These are phyloP conservation scores for Brachystomella parvula DNA, from an alignment of 1,140 invertebrate genomes.

Conservation along the genomic window DNA sequence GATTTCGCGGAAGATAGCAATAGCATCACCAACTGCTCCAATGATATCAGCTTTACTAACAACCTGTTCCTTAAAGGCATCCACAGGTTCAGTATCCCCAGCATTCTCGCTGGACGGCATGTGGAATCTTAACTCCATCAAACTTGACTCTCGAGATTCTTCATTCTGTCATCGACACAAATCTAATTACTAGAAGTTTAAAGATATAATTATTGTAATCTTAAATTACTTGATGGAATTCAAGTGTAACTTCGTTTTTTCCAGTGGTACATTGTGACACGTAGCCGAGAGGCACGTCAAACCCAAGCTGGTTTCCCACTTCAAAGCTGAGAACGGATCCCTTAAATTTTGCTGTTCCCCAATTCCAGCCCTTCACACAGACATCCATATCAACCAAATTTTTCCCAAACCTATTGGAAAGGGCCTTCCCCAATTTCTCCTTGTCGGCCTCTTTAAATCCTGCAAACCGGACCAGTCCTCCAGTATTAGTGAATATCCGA, in stretches of 20 bases:
- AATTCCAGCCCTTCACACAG: constrained; percentile 97
- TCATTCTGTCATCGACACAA: constrained; percentile 62
- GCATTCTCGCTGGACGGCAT: constrained; percentile 79
- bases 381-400: constrained; percentile 85
- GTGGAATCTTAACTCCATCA: constrained; percentile 97
- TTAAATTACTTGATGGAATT: constrained; percentile 79
- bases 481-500: constrained; percentile 83
- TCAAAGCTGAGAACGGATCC: constrained; percentile 88
- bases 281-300: constrained; percentile 93
- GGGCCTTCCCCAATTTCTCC: constrained; percentile 60
- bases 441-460: constrained; percentile 73
- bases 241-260: constrained; percentile 97
- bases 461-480: constrained; percentile 79
- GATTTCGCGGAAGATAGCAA: constrained; percentile 92
- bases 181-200: not conserved
- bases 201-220: too few relatives aligned
- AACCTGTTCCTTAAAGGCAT: constrained; percentile 90
- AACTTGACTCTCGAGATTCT: constrained; percentile 80
- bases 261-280: constrained; percentile 94
- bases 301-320: constrained; percentile 77
- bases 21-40: constrained; percentile 92
- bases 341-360: constrained; percentile 90
- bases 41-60: constrained; percentile 96
- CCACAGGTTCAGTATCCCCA: constrained; percentile 77
- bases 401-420: constrained; percentile 71